A percentile compares a stretch with the other conserved stretches of the same genome.
phyloP scores from a whole-genome alignment of 2,888 invertebrate genomes.

The Drosophila sordidapex region DNA sequence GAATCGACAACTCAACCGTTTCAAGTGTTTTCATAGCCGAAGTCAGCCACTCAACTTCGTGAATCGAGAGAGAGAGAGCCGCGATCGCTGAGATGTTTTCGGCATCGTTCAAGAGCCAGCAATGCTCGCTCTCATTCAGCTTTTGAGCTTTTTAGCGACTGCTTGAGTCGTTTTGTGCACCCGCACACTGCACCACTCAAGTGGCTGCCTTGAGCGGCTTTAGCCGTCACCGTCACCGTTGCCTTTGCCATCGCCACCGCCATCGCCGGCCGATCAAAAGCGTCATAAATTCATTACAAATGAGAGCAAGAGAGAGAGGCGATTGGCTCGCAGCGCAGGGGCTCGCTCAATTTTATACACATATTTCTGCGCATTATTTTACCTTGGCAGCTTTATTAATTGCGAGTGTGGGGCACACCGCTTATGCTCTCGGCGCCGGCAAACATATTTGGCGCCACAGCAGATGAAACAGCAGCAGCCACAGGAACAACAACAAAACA shows the following conservation, averaged over 20 bases:
- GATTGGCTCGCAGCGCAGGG: conserved; percentile 17
- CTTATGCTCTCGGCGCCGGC: conserved; percentile 64
- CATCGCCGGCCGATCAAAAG: conserved; percentile 61
- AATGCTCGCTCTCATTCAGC: conserved; percentile 9
- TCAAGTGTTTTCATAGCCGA: conserved; percentile 73
- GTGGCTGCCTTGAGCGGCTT: conserved; percentile 30
- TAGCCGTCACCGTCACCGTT: conserved; percentile 22
- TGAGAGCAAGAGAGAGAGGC: conserved; percentile 22
- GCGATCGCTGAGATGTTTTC: conserved; percentile 29
- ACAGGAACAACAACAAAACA: neutral
- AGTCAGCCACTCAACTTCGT: conserved; percentile 40
- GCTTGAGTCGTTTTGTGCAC: conserved; percentile 47
- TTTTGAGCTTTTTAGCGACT: conserved; percentile 38
- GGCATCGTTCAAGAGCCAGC: conserved; percentile 11
- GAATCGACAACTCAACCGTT: conserved; percentile 75
- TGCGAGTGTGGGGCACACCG: conserved; percentile 52
- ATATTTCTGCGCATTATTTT: conserved; percentile 66
- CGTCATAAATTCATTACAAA: conserved; percentile 61
- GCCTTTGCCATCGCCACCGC: conserved; percentile 20
- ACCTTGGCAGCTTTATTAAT: conserved; percentile 75
- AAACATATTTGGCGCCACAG: conserved; percentile 26
- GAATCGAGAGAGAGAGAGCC: neutral
- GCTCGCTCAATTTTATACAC: conserved; percentile 43
- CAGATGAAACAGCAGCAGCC: conserved; percentile 11
- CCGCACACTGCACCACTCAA: conserved; percentile 36